These are phyloP conservation scores for Leptinotarsa juncta DNA, from an alignment of 2,888 invertebrate species.

Conservation along the genomic window DNA sequence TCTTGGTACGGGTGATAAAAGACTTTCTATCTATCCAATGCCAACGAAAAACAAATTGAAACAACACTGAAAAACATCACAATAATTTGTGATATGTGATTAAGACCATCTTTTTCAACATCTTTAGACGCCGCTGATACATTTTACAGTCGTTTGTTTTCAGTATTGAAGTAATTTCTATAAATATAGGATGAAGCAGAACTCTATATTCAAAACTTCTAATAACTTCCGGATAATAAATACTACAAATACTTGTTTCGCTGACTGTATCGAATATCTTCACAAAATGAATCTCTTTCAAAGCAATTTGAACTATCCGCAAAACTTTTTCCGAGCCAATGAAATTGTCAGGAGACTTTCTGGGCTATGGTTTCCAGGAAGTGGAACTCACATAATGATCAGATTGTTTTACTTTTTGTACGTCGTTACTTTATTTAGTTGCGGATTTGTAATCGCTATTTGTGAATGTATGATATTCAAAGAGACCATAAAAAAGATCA, in stretches of 20 bases:
- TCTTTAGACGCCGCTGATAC: not conserved
- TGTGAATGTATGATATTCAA: constrained; percentile 37
- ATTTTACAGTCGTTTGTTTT: not conserved
- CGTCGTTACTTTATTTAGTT: constrained; percentile 19
- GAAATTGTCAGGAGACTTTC: constrained; percentile 18
- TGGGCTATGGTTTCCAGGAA: constrained; percentile 30
- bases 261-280: not conserved
- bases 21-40: no score
- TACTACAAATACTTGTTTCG: not conserved
- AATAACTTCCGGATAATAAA: not conserved
- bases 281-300: not conserved
- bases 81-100: not conserved
- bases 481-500: constrained; percentile 31
- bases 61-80: no score
- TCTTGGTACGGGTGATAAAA: no score
- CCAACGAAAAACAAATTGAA: no score
- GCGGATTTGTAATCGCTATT: constrained; percentile 19
- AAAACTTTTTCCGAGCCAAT: constrained; percentile 22
- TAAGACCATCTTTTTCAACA: not conserved
- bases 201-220: not conserved
- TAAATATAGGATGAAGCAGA: not conserved
- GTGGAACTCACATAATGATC: not conserved
- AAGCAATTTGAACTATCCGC: constrained; percentile 14
- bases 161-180: not conserved
- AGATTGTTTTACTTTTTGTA: constrained; percentile 27